Base-by-base conservation (phyloP, 2,797 vertebrate species). In the Bryconaethiops microstoma region DNA sequence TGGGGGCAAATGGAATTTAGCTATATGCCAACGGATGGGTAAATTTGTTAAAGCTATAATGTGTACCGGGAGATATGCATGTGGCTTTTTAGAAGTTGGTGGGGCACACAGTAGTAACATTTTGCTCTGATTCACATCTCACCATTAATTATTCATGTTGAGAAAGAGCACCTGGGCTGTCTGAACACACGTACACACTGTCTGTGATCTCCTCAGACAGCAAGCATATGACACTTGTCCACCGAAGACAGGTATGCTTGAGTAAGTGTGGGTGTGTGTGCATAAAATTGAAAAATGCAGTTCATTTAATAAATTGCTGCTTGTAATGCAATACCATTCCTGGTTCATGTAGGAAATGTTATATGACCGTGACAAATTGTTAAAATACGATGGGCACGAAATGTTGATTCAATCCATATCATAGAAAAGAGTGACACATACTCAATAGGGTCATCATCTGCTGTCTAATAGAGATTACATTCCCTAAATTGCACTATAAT, bases 101-200 rank as follows among this genome's bases (percentile, higher is more conserved):
- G 72, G 54, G 60, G 76, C 77, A 71, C 64, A 79, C 62, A 73
- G 48, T 69, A 65, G 55, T 70, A 71, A 80, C 60, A 76, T 29
- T 63, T 78, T 82, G 45, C 76, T 59, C 75, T 63, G 76, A 35
- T 42, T 77, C 81, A 78, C 76, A 82, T 65, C 82, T 79, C 80
- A 82, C 60, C 76, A 83, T 88, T 82, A 86, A 79, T 90, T 89
- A 91, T 89, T 88, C 86, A 90, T 88, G 70, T 73, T 75, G 59
- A 57, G 82, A 82, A 71, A 87, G 79, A 83, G 72, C 85, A 81
- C 72, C 81, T 83, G 77, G 64, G 21, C 64, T 83, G 77, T 78
- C 50, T 87, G 39, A 87, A 79, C 80, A 82, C 83, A 62, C 76
- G 68, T 74, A 68, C 45, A 7, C 62, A 55, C 72, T 79, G 78